Conservation (phyloP, 2,113 vertebrate species). For the Phyllostomus hastatus region DNA sequence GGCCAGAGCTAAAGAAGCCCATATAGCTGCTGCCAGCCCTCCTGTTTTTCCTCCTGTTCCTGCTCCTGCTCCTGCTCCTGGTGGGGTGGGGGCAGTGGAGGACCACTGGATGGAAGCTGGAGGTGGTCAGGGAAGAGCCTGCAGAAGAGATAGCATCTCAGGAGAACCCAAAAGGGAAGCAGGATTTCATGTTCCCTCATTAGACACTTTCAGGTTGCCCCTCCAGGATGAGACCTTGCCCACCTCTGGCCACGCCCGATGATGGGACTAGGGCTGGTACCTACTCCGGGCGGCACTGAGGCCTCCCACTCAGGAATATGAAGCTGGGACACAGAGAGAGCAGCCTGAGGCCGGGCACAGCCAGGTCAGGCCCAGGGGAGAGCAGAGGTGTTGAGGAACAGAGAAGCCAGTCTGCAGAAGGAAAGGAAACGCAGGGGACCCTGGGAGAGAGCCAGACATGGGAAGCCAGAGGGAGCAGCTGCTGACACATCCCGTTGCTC, state of each 20-base stretch:
- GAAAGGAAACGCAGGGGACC: not conserved
- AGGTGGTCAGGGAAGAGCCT: not conserved
- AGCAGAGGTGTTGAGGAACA: not conserved
- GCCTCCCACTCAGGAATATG: not conserved
- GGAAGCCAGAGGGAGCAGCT: not conserved
- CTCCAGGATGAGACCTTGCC: not conserved
- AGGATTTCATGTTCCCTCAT: not conserved
- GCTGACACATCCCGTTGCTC: fast-evolving
- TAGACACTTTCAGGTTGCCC: not conserved
- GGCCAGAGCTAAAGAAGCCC: fast-evolving
- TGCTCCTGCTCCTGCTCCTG: too few species aligned
- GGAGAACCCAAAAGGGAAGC: not conserved
- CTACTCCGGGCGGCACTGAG: not conserved
- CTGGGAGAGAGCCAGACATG: not conserved
- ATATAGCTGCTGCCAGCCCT: not conserved
- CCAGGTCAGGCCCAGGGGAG: not conserved
- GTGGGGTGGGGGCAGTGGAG: not conserved
- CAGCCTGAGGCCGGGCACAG: not conserved
- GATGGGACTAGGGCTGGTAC: not conserved
- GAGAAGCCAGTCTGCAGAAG: not conserved
- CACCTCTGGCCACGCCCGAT: not conserved
- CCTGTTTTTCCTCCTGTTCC: not conserved
- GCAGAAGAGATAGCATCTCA: not conserved
- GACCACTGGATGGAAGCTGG: not conserved
- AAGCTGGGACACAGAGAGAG: not conserved